phyloP scores from a whole-genome alignment of 2,113 vertebrate species.

The Albula goreensis region DNA sequence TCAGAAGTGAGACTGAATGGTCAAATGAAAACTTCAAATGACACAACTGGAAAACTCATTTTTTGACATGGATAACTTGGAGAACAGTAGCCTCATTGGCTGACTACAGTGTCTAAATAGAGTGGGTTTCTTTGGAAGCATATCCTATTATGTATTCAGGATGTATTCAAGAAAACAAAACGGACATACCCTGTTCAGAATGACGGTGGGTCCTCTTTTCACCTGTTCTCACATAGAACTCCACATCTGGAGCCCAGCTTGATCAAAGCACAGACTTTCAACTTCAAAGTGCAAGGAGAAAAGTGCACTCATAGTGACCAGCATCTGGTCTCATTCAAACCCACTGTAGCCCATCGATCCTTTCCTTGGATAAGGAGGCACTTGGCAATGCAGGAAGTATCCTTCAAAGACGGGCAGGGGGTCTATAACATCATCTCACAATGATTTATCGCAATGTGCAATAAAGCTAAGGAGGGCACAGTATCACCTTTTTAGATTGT shows the following conservation, averaged over 20 bases:
- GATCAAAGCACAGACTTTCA: constrained; percentile 46
- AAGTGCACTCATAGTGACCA: constrained; percentile 32
- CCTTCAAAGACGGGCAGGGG: background rate
- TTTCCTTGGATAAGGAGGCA: background rate
- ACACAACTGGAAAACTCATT: background rate
- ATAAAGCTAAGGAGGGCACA: background rate
- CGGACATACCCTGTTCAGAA: background rate
- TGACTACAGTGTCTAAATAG: background rate
- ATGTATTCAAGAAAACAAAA: background rate
- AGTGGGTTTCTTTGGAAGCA: background rate
- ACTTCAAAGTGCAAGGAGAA: constrained; percentile 59
- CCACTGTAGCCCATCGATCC: constrained; percentile 37
- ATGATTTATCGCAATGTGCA: background rate
- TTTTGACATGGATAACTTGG: background rate
- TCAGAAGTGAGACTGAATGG: background rate
- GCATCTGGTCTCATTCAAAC: constrained; percentile 50
- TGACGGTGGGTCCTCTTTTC: background rate
- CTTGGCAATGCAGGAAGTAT: background rate
- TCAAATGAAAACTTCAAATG: background rate
- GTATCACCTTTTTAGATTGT: background rate
- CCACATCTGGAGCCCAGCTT: constrained; percentile 63
- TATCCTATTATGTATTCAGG: background rate
- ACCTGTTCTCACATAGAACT: constrained; percentile 42
- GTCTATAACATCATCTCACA: background rate
- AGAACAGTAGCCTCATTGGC: background rate